phyloP scores from a whole-genome alignment of 2,797 vertebrate genomes.

The Enoplosus armatus region DNA sequence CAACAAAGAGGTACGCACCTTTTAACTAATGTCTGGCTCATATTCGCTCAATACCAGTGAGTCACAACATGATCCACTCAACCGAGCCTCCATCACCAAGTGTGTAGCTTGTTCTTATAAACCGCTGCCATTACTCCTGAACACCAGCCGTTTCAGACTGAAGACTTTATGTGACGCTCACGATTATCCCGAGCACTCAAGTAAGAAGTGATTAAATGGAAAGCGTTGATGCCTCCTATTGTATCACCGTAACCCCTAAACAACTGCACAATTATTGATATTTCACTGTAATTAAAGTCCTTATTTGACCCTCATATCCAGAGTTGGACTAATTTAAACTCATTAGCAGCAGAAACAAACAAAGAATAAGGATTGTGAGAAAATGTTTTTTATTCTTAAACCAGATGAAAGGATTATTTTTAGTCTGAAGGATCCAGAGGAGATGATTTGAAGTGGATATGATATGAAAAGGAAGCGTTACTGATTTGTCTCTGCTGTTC shows the following conservation, averaged over 20 bases:
- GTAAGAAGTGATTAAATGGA: neutral
- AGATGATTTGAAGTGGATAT: constrained; percentile 25
- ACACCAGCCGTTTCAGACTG: neutral
- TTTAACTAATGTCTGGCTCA: neutral
- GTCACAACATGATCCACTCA: neutral
- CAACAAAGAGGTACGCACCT: neutral
- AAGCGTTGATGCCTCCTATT: neutral
- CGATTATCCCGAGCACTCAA: neutral
- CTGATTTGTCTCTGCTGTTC: constrained; percentile 5
- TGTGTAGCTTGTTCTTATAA: neutral
- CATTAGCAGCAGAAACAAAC: too few relatives aligned
- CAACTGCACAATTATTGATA: too few relatives aligned
- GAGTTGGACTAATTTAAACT: too few relatives aligned
- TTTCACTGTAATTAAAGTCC: too few relatives aligned
- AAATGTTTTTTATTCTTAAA: constrained; percentile 10
- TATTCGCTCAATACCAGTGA: neutral
- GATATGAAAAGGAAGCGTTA: constrained; percentile 10
- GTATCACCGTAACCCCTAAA: neutral
- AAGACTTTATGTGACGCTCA: neutral
- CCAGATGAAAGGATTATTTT: constrained; percentile 39
- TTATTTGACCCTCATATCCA: too few relatives aligned
- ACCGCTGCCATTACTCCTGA: neutral
- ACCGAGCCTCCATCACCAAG: too few relatives aligned
- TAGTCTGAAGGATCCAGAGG: neutral
- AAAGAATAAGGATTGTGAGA: too few relatives aligned